Conservation (phyloP, 2,797 vertebrate species). For the Sternotherus odoratus region DNA sequence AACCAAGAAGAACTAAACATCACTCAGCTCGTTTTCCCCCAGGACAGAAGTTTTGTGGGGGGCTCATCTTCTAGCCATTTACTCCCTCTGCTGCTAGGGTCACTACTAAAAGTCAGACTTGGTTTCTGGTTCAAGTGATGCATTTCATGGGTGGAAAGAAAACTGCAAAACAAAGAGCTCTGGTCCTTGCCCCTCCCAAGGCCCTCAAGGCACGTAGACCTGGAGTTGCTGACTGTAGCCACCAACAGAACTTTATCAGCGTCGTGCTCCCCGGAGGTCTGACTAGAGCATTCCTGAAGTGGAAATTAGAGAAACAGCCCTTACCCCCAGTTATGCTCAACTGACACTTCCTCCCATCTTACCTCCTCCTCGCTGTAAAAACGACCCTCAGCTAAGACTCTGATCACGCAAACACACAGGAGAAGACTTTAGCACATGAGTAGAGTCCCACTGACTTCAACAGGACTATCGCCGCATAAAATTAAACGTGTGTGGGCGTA, state of each 20-base stretch:
- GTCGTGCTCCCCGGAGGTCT: not conserved
- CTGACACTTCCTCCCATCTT: not conserved
- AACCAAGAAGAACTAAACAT: too few relatives aligned
- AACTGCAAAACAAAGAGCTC: not conserved
- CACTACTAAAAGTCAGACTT: fast-evolving
- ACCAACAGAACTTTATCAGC: not conserved
- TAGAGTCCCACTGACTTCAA: not conserved
- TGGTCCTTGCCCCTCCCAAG: not conserved
- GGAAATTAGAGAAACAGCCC: not conserved
- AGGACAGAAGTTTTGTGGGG: not conserved
- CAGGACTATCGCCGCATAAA: not conserved
- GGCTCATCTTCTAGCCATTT: fast-evolving
- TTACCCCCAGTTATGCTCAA: not conserved
- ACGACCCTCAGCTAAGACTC: not conserved
- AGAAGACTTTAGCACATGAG: not conserved
- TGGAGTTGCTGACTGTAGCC: not conserved
- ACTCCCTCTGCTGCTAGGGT: not conserved
- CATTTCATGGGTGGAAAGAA: not conserved
- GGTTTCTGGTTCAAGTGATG: not conserved
- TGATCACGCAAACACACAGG: not conserved
- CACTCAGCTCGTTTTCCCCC: not conserved
- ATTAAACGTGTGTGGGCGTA: not conserved
- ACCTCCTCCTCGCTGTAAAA: not conserved
- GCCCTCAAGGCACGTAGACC: not conserved
- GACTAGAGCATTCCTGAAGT: not conserved